phyloP scores from a whole-genome alignment of 2,113 vertebrate species.

The Zapornia atra region DNA sequence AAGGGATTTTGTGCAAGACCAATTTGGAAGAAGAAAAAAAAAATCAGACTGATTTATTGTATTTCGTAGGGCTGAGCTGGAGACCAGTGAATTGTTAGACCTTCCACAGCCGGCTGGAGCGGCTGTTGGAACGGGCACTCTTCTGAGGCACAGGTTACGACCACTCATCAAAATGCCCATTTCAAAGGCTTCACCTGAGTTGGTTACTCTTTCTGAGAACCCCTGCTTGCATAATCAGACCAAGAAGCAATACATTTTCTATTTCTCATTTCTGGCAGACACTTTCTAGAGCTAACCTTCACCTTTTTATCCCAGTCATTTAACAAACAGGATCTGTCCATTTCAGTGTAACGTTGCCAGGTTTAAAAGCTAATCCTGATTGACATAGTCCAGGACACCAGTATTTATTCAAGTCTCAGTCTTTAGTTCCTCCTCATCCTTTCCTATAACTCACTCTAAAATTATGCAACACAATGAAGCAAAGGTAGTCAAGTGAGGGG shows the following conservation, averaged over 20 bases:
- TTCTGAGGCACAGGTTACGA: background rate
- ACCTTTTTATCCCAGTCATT: background rate
- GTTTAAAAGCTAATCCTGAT: background rate
- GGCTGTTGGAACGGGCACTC: background rate
- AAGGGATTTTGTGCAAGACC: background rate
- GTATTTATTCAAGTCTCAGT: background rate
- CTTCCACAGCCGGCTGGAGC: background rate
- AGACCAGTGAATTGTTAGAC: background rate
- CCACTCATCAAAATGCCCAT: background rate
- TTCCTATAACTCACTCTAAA: background rate
- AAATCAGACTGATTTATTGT: background rate
- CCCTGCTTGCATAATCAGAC: background rate
- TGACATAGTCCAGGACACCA: background rate
- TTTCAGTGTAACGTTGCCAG: background rate
- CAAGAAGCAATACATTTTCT: background rate
- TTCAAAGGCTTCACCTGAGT: background rate
- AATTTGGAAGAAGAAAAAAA: background rate
- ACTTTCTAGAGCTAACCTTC: background rate
- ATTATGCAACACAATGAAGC: background rate
- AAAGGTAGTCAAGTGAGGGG: background rate
- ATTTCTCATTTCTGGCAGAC: background rate
- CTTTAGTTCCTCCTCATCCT: background rate
- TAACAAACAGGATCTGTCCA: background rate
- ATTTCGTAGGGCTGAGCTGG: background rate
- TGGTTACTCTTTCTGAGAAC: background rate